These are phyloP conservation scores for Stenodera caucasica DNA, from an alignment of 2,888 invertebrate genomes.

Conservation along the genomic window DNA sequence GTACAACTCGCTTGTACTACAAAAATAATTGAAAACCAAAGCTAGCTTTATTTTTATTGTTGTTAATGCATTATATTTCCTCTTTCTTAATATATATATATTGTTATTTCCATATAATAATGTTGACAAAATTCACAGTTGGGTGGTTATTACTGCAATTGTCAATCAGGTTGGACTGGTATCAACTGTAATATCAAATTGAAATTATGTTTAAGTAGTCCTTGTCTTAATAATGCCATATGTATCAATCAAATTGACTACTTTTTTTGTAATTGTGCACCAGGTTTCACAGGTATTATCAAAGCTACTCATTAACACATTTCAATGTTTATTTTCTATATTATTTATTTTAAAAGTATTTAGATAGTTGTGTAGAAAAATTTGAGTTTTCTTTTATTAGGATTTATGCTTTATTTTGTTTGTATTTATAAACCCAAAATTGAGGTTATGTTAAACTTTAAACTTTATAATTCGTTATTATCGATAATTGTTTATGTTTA, in stretches of 20 bases:
- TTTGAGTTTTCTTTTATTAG: too few species aligned
- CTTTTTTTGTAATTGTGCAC: slow-evolving; percentile 62
- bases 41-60: not conserved
- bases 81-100: too few species aligned
- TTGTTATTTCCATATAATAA: not conserved
- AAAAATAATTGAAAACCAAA: not conserved
- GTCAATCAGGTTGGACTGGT: slow-evolving; percentile 71
- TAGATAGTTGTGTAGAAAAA: too few species aligned
- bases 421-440: too few species aligned
- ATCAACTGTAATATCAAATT: slow-evolving; percentile 61
- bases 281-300: slow-evolving; percentile 61
- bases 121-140: slow-evolving; percentile 50
- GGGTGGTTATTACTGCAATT: slow-evolving; percentile 68
- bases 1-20: slow-evolving; percentile 45
- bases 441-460: too few species aligned
- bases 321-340: too few species aligned
- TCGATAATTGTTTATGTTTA: too few species aligned
- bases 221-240: slow-evolving; percentile 67
- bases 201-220: slow-evolving; percentile 61
- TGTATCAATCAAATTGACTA: slow-evolving; percentile 60
- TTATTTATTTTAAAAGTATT: too few species aligned
- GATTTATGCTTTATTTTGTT: too few species aligned
- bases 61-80: too few species aligned
- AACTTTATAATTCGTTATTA: too few species aligned
- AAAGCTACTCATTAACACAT: not conserved